A percentile compares a stretch with the other conserved stretches of the same genome.
phyloP scores from a whole-genome alignment of 2,888 invertebrate species.

The Scaptomyza flava region DNA sequence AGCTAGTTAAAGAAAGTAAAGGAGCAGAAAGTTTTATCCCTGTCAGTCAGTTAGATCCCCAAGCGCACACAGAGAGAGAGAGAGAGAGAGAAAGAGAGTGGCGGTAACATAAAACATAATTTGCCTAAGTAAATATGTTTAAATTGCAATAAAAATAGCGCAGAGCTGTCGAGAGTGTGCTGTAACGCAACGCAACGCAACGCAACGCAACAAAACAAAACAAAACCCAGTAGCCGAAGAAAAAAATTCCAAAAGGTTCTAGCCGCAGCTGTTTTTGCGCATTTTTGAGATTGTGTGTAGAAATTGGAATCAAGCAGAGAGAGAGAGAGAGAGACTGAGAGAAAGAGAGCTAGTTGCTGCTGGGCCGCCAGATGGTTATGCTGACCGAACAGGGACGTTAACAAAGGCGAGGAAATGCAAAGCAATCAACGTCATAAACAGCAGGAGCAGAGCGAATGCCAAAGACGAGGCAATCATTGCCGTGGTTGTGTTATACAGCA shows the following conservation, averaged over 20 bases:
- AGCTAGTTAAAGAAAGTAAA: slow-evolving; percentile 2
- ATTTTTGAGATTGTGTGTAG: not conserved
- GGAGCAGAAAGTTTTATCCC: too few species aligned
- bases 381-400: slow-evolving; percentile 18
- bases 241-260: slow-evolving; percentile 8
- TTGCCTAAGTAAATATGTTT: slow-evolving; percentile 62
- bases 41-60: too few species aligned
- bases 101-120: slow-evolving; percentile 52
- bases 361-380: slow-evolving; percentile 22
- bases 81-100: not conserved
- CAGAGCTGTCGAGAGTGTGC: not conserved
- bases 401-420: slow-evolving; percentile 69
- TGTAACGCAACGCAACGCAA: not conserved
- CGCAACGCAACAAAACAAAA: too few species aligned
- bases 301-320: slow-evolving; percentile 17
- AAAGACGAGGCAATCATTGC: slow-evolving; percentile 31
- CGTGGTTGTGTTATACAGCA: slow-evolving; percentile 10
- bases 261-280: slow-evolving; percentile 16
- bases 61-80: not conserved
- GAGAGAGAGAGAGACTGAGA: not conserved
- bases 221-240: not conserved
- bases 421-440: slow-evolving; percentile 73
- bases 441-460: slow-evolving; percentile 14
- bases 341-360: slow-evolving; percentile 9
- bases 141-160: slow-evolving; percentile 53